Evolutionary conservation across 2,797 vertebrate genomes (phyloP).

Genomic region (Semaprochilodus insignis): DNA sequence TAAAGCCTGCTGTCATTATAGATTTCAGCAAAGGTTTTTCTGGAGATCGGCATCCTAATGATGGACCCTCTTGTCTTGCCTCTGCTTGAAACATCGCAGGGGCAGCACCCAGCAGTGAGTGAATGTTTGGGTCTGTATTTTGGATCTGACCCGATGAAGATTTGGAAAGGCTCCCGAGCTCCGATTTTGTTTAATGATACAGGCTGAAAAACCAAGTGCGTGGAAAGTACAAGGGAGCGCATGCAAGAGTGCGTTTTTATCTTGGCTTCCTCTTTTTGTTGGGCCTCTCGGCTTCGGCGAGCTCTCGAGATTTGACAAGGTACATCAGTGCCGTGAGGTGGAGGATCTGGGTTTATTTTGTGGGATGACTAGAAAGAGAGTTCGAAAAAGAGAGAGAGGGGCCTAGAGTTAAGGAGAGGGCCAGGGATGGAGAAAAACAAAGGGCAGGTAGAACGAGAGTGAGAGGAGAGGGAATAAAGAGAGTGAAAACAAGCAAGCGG

Average conservation of each 20-base stretch:
- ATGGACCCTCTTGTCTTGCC: slow-evolving; percentile 21
- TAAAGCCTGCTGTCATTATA: slow-evolving; percentile 45
- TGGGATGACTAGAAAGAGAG: slow-evolving; percentile 35
- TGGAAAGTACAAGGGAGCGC: not conserved
- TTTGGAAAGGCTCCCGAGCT: slow-evolving; percentile 22
- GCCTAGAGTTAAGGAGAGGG: not conserved
- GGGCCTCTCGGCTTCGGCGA: slow-evolving; percentile 34
- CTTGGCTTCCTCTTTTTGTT: slow-evolving; percentile 23
- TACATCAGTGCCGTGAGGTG: slow-evolving; percentile 17
- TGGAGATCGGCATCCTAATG: slow-evolving; percentile 51
- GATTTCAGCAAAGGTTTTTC: slow-evolving; percentile 54
- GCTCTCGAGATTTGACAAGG: slow-evolving; percentile 35
- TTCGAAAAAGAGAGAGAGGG: slow-evolving; percentile 41
- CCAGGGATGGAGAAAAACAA: not conserved
- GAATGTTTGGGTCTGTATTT: not conserved
- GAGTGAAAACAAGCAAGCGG: slow-evolving; percentile 38
- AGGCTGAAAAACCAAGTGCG: not conserved
- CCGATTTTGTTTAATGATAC: slow-evolving; percentile 2
- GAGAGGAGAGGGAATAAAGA: slow-evolving; percentile 7
- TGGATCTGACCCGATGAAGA: not conserved
- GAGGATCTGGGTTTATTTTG: slow-evolving; percentile 32
- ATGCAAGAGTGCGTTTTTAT: slow-evolving; percentile 2
- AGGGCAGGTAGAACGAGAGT: slow-evolving; percentile 1
- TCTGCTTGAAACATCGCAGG: slow-evolving; percentile 15
- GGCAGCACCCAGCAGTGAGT: slow-evolving; percentile 8